phyloP scores from a whole-genome alignment of 1,140 invertebrate species.

The Papilio dardanus region DNA sequence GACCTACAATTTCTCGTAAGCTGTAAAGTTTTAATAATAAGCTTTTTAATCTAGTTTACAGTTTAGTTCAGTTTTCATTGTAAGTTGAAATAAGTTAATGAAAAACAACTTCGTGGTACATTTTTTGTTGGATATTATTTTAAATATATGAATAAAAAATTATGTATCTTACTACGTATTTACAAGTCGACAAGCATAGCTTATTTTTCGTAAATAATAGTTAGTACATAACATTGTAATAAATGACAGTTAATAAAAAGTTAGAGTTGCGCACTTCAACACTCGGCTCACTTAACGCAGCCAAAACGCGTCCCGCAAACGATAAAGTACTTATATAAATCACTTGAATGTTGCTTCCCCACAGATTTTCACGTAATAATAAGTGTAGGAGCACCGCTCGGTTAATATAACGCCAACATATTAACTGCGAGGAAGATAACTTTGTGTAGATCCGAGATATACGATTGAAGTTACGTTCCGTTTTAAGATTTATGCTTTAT shows the following conservation, averaged over 20 bases:
- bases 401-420: conserved; percentile 29
- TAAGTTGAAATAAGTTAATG: too few relatives aligned
- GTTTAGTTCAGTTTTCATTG: background rate
- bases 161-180: too few relatives aligned
- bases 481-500: conserved; percentile 24
- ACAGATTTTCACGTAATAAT: conserved; percentile 37
- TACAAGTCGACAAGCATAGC: background rate
- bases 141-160: too few relatives aligned
- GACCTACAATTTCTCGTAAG: background rate
- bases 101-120: background rate
- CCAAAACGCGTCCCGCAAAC: conserved; percentile 31
- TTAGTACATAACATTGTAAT: background rate
- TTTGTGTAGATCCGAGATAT: conserved; percentile 20
- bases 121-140: background rate
- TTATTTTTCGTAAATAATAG: background rate
- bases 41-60: background rate
- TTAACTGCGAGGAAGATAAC: conserved; percentile 36
- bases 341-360: conserved; percentile 36
- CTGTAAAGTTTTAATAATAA: background rate
- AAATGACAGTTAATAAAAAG: conserved; percentile 30
- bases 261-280: conserved; percentile 20
- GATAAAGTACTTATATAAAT: conserved; percentile 36
- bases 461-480: background rate
- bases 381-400: conserved; percentile 21
- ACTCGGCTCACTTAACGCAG: conserved; percentile 15